Evolutionary conservation across 2,888 invertebrate species (phyloP), one percentile per base, ranked within the genome.

Genomic region (Cyaniris semiargus): DNA sequence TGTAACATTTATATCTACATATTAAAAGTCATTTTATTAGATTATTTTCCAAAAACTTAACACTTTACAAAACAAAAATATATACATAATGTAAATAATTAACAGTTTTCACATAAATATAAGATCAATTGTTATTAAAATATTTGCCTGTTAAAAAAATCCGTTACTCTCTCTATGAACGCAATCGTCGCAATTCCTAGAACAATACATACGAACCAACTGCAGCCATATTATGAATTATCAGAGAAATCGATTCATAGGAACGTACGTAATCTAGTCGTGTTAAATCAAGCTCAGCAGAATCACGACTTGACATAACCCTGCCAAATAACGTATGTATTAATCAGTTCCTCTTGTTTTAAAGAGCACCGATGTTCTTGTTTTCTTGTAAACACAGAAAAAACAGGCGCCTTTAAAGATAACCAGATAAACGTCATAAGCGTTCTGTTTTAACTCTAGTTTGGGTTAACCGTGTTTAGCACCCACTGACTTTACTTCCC

Each of bases 401-500:
- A 70, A 70, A 70, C 31, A 70, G 70, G 21, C 38, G 38, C 34
- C n/a, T 27, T 27, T 70, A 70, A 70, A n/a, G 38, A 31, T 38
- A 71, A 71, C 71, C 71, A 71, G 71, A 71, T 21, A 34, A 18
- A 66, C 66, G 66, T 71, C n/a, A 71, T 53, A 74, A 23, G 15
- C 27, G 27, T 72, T 38, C 71, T 71, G 71, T 70, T 74, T 74
- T 74, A 27, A 74, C 18, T 74, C 48, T 38, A 71, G 71, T 71
- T 74, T 48, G 53, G 74, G 48, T 74, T 66, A 56, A 38, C 31
- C 75, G 76, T 60, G 78, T 79, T 80, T 78, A 79, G 78, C 80
- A 75, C 77, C 80, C 78, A 81, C 81, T 78, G 79, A 70, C 76
- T 53, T 72, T 80, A 80, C 80, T 80, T 80, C 79, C 80, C 80